phyloP scores from a whole-genome alignment of 2,888 invertebrate genomes.

The Chaetogeoica ovagalla region DNA sequence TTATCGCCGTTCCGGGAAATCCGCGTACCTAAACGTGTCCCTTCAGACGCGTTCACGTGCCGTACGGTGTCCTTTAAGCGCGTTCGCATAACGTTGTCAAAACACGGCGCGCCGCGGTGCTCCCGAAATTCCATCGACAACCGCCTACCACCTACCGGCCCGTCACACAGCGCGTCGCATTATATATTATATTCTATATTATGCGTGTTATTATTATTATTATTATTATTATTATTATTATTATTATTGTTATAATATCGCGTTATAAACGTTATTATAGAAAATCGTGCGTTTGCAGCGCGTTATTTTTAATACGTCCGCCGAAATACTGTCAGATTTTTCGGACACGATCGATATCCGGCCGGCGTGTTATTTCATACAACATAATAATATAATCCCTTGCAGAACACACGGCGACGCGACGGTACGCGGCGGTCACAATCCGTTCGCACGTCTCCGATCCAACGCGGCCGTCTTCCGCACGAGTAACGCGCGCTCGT shows the following conservation, averaged over 20 bases:
- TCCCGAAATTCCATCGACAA: constrained; percentile 41
- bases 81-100: no score
- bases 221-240: neutral
- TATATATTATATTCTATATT: no score
- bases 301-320: neutral
- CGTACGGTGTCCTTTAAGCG: no score
- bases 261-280: neutral
- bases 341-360: constrained; percentile 48
- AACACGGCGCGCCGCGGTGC: no score
- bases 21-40: no score
- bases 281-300: neutral
- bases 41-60: no score
- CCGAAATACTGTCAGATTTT: constrained; percentile 22
- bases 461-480: no score
- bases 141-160: neutral
- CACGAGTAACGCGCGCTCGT: no score
- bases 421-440: no score
- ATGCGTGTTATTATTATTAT: no score
- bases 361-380: neutral
- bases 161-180: neutral
- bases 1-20: constrained; percentile 5
- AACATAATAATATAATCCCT: constrained; percentile 6
- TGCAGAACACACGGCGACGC: neutral
- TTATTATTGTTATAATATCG: neutral
- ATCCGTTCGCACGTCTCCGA: no score